Evolutionary conservation across 2,888 invertebrate genomes (phyloP), one percentile per base, ranked within the genome.

Genomic region (Synergus umbraculus): DNA sequence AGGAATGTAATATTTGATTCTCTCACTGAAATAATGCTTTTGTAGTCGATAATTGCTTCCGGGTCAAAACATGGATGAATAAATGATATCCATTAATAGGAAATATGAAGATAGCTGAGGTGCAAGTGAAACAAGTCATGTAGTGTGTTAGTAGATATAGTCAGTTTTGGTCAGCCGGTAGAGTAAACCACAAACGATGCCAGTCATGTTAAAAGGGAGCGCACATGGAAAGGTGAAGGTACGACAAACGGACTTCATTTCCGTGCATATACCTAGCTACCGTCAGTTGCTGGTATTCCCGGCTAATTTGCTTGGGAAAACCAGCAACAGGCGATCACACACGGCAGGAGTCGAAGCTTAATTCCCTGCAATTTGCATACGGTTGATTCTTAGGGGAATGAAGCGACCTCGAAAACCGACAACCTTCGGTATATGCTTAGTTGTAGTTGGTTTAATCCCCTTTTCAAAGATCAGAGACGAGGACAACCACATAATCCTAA

Each of bases 231-330:
- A 49, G 69, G 49, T 69, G 37, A 69, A 69, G 69, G 69, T 49
- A 69, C 69, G 49, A 69, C 69, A 69, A 69, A 69, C 69, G 69
- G 69, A 69, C 69, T 69, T 69, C 69, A 49, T 69, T 69, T 69
- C n/a, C 46, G 69, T 37, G 69, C 69, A 69, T 49, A 18, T 63
- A 65, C 41, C 43, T 49, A 58, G 58, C 18, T 9, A 58, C 58
- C 49, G 69, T 49, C 49, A 69, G 69, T 49, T 69, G 69, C 37
- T 37, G 49, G 49, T 69, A 69, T 69, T 69, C 49, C 49, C 69
- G 46, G 49, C 69, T 69, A 49, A 69, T 69, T 69, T 69, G 69
- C 69, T 69, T 69, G 69, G 69, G 69, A 69, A 69, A 69, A 69
- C 49, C 69, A 69, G 69, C 69, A 69, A 69, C 69, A 69, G 69